phyloP scores from a whole-genome alignment of 2,113 vertebrate species.

The Brachyistius frenatus region DNA sequence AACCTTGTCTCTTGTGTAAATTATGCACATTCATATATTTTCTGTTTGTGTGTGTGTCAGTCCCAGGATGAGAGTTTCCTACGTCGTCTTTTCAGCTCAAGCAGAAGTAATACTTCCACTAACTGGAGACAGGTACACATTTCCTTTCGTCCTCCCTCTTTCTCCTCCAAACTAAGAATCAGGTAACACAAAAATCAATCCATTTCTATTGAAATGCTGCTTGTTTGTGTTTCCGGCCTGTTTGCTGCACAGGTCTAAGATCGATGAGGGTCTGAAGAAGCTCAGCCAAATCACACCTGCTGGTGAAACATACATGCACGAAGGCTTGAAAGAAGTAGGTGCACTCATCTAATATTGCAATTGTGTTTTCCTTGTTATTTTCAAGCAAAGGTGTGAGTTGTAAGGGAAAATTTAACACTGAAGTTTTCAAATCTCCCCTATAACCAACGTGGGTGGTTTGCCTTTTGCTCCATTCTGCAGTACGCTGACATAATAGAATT shows the following conservation, averaged over 20 bases:
- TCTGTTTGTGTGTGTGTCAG: slow-evolving; percentile 79
- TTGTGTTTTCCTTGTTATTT: no score
- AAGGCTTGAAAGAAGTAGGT: slow-evolving; percentile 89
- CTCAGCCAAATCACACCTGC: slow-evolving; percentile 87
- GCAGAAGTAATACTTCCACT: slow-evolving; percentile 89
- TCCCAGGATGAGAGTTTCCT: slow-evolving; percentile 94
- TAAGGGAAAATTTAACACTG: no score
- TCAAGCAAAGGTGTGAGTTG: no score
- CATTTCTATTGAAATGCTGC: no score
- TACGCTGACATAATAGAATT: no score
- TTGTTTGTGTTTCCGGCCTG: slow-evolving; percentile 20
- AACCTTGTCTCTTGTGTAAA: not conserved
- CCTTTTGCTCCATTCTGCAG: no score
- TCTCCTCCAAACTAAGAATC: not conserved
- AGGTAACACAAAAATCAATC: no score
- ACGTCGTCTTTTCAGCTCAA: slow-evolving; percentile 93
- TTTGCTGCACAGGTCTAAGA: slow-evolving; percentile 79
- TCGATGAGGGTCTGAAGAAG: slow-evolving; percentile 88
- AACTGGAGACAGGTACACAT: slow-evolving; percentile 92
- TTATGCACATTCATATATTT: not conserved
- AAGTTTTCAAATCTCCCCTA: no score
- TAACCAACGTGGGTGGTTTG: no score
- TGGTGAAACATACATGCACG: slow-evolving; percentile 96
- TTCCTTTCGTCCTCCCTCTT: not conserved
- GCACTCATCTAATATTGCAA: not conserved